A percentile compares a stretch with the other conserved stretches of the same genome.
phyloP scores from a whole-genome alignment of 2,113 vertebrate genomes.

The Periophthalmodon schlosseri region DNA sequence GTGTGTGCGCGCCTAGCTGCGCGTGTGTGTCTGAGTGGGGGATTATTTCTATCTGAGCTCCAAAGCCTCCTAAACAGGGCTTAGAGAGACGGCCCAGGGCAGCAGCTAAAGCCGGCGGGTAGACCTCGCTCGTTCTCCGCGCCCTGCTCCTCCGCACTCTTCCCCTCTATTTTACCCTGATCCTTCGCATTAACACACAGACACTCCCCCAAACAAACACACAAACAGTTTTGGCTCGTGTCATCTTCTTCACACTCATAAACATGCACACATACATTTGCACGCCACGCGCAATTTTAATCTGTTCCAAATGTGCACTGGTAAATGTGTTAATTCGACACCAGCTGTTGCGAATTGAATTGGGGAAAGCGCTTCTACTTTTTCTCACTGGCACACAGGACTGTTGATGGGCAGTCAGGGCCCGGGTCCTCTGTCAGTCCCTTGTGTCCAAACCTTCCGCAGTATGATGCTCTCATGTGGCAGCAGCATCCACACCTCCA shows the following conservation, averaged over 20 bases:
- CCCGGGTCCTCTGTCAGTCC: conserved; percentile 15
- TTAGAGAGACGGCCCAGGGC: conserved; percentile 79
- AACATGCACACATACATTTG: conserved; percentile 30
- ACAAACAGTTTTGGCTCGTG: conserved; percentile 69
- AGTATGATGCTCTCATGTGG: conserved; percentile 54
- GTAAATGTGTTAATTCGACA: conserved; percentile 79
- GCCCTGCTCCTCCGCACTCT: conserved; percentile 20
- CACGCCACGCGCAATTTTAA: conserved; percentile 74
- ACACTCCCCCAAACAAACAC: conserved; percentile 69
- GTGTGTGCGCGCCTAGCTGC: conserved; percentile 23
- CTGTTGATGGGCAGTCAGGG: conserved; percentile 29
- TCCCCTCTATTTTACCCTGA: conserved; percentile 47
- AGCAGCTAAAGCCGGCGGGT: conserved; percentile 73
- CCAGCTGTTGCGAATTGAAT: conserved; percentile 78
- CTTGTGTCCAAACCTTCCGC: conserved; percentile 14
- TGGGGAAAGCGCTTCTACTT: conserved; percentile 65
- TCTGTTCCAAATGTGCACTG: conserved; percentile 77
- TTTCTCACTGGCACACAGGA: conserved; percentile 45
- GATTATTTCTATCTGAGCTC: conserved; percentile 80
- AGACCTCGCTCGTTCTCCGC: conserved; percentile 33
- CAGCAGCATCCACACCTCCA: conserved; percentile 55
- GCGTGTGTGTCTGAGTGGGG: conserved; percentile 74
- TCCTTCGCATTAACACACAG: conserved; percentile 47
- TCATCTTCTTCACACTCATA: conserved; percentile 42
- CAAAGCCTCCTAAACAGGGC: conserved; percentile 79